Conservation (phyloP, 2,113 vertebrate genomes). For the Tachuris rubrigastra region DNA sequence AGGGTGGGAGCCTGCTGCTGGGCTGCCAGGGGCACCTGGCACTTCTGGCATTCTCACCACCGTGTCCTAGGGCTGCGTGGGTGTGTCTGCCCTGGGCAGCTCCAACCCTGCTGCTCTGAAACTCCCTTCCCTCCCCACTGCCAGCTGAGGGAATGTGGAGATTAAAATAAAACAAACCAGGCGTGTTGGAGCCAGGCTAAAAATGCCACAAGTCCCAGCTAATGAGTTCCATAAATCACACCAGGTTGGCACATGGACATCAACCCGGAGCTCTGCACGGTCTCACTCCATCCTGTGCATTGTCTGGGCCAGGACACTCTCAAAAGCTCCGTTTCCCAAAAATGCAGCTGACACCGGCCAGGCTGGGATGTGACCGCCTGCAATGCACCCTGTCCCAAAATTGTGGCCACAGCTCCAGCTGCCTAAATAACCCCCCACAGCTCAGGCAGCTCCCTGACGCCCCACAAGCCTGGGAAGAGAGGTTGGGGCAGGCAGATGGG, state of each 20-base stretch:
- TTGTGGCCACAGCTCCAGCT: background rate
- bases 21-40: background rate
- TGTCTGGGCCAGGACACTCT: rapidly evolving
- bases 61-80: rapidly evolving
- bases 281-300: background rate
- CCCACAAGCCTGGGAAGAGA: background rate
- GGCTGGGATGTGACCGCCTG: background rate
- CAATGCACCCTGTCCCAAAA: background rate
- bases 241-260: rapidly evolving
- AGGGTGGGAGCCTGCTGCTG: background rate
- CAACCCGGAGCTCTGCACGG: background rate
- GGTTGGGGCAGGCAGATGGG: background rate
- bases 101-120: background rate
- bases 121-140: constrained; percentile 25
- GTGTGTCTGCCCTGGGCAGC: background rate
- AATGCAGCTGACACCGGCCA: background rate
- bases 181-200: background rate
- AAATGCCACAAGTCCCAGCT: background rate
- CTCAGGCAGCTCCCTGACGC: background rate
- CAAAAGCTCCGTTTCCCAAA: background rate
- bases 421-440: background rate
- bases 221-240: constrained; percentile 46
- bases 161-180: constrained; percentile 54
- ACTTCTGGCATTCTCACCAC: background rate
- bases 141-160: background rate